These are phyloP conservation scores for Pterostichus madidus DNA, from an alignment of 2,888 invertebrate species.

Conservation along the genomic window DNA sequence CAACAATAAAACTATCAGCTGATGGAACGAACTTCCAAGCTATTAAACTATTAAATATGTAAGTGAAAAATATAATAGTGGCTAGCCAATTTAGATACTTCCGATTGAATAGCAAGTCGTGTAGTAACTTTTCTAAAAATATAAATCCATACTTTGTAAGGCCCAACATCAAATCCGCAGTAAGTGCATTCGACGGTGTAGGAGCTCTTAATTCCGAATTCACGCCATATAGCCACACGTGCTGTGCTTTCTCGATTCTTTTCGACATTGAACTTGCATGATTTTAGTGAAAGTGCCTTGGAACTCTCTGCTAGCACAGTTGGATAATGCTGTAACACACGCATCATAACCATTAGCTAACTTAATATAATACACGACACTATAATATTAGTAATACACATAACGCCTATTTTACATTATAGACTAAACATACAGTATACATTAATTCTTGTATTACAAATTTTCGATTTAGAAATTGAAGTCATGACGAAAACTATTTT, in stretches of 20 bases:
- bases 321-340: constrained; percentile 75
- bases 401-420: too few relatives aligned
- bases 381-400: too few relatives aligned
- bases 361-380: not conserved
- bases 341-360: constrained; percentile 27
- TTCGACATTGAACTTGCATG: constrained; percentile 89
- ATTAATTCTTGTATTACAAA: not conserved
- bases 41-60: too few relatives aligned
- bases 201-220: constrained; percentile 86
- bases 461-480: not conserved
- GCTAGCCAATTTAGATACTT: not conserved
- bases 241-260: constrained; percentile 90
- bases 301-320: constrained; percentile 85
- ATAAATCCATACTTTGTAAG: constrained; percentile 80
- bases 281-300: constrained; percentile 85
- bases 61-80: too few relatives aligned
- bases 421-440: not conserved
- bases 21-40: too few relatives aligned
- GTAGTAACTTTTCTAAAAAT: too few relatives aligned
- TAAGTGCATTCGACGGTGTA: constrained; percentile 94
- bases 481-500: not conserved
- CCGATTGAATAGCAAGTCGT: too few relatives aligned
- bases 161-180: constrained; percentile 90
- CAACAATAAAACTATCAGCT: too few relatives aligned
- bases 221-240: constrained; percentile 91